Percentiles rank a stretch among this genome's conserved stretches.
phyloP scores from a whole-genome alignment of 2,797 vertebrate genomes.

The Phrynocephalus guinanensis region DNA sequence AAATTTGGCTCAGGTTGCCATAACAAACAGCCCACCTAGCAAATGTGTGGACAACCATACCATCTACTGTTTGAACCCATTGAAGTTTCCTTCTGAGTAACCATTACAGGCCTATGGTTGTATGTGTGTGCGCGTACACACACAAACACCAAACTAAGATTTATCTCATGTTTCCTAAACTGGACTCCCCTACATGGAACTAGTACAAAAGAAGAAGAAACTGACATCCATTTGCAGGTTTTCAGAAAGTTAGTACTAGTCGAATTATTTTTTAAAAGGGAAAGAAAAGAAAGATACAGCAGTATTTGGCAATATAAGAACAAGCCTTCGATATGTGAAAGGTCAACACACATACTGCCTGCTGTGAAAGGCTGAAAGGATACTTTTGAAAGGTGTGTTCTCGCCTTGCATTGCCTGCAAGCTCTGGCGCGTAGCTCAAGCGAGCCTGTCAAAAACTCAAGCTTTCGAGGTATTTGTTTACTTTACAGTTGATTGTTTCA shows the following conservation, averaged over 20 bases:
- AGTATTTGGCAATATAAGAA: too few relatives aligned
- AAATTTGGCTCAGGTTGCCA: background rate
- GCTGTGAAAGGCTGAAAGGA: slow-evolving; percentile 56
- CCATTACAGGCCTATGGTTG: background rate
- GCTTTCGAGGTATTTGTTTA: slow-evolving; percentile 56
- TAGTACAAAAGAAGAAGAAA: background rate
- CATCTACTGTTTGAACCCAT: background rate
- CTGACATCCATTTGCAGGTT: background rate
- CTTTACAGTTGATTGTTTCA: slow-evolving; percentile 63
- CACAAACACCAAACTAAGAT: background rate
- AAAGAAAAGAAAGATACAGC: background rate
- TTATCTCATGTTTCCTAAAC: background rate
- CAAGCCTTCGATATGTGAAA: too few relatives aligned
- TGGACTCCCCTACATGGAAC: background rate
- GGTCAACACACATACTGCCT: slow-evolving; percentile 30
- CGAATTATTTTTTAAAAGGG: too few relatives aligned
- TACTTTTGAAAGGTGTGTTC: slow-evolving; percentile 34
- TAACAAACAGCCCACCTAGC: background rate
- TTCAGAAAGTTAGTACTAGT: background rate
- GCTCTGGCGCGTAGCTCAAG: slow-evolving; percentile 51
- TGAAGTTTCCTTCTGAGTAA: background rate
- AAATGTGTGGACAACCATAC: background rate
- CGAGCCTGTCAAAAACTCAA: slow-evolving; percentile 59
- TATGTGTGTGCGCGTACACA: too few relatives aligned
- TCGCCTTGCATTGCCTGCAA: slow-evolving; percentile 42